Conservation (phyloP, 1,140 invertebrate genomes). For the Atta colombica region DNA sequence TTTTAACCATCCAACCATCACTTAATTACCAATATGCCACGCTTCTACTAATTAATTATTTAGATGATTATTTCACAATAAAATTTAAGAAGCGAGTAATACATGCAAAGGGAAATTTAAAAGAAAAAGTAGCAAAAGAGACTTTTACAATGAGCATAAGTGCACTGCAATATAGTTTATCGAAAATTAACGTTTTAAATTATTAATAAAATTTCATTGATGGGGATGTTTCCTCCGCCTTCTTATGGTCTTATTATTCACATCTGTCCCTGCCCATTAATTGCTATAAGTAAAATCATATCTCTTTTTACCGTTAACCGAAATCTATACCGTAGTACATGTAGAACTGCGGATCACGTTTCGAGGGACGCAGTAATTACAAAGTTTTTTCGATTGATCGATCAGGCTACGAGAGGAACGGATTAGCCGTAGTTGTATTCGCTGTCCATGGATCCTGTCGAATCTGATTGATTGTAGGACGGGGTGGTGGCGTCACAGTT, state of each 20-base stretch:
- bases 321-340: constrained; percentile 81
- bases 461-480: constrained; percentile 86
- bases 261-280: constrained; percentile 1
- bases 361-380: constrained; percentile 78
- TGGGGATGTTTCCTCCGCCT: neutral
- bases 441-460: constrained; percentile 85
- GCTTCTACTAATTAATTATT: constrained; percentile 55
- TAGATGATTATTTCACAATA: constrained; percentile 54
- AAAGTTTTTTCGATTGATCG: constrained; percentile 73
- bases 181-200: constrained; percentile 38
- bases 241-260: constrained; percentile 24
- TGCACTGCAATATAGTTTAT: constrained; percentile 39
- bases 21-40: constrained; percentile 43
- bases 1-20: constrained; percentile 43
- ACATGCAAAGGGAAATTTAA: constrained; percentile 43
- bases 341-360: constrained; percentile 77
- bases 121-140: constrained; percentile 42
- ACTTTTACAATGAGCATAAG: constrained; percentile 45
- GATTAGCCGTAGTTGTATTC: constrained; percentile 83
- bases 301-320: constrained; percentile 54
- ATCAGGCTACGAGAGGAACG: constrained; percentile 86
- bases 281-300: constrained; percentile 50
- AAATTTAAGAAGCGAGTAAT: constrained; percentile 63
- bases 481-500: constrained; percentile 84
- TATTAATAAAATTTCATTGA: constrained; percentile 34